Evolutionary conservation across 2,797 vertebrate genomes (phyloP), one percentile per base, ranked within the genome.

Genomic region (Harpagifer antarcticus): DNA sequence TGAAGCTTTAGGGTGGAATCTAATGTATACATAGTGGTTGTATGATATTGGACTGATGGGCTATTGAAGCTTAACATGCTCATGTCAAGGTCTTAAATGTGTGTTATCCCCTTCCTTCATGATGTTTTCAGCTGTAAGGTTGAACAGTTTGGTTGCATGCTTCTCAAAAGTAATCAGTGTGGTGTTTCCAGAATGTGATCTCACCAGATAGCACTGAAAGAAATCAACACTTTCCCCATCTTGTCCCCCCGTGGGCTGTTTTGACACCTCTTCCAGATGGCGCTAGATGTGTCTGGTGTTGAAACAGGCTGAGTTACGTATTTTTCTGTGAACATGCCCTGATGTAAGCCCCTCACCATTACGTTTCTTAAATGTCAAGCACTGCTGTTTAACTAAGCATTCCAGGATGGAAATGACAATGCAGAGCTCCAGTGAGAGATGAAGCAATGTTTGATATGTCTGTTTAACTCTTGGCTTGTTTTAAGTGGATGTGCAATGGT

Each of bases 331-430:
- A 27, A 27, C 27, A 27, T 27, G 27, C 27, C 27, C 27, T 27
- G 4, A 27, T 27, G 27, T 27, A 27, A 5, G 27, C 27, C 4
- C 27, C 4, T 27, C 27, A 27, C 1, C 4, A 27, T 27, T n/a
- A 27, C 45, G 62, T 65, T 23, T 31, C 62, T 2, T 43, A 88
- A 85, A 80, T 76, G 76, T 70, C 73, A 74, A 33, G 72, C 62
- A 69, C 56, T 45, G 27, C 23, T 87, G 57, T 82, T 79, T 42
- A 78, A 56, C 45, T 15, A 44, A 73, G 53, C 52, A 57, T 74
- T 72, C 68, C 71, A 69, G 45, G 58, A 66, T 55, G n/a, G 17
- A 44, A 58, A 76, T 78, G 64, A 68, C 53, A 55, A n/a, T 31
- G 2, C 43, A 44, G 40, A 17, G 50, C 52, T 40, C 11, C 3